These are phyloP conservation scores for Drosophila formosana DNA, from an alignment of 2,888 invertebrate genomes.

Conservation along the genomic window DNA sequence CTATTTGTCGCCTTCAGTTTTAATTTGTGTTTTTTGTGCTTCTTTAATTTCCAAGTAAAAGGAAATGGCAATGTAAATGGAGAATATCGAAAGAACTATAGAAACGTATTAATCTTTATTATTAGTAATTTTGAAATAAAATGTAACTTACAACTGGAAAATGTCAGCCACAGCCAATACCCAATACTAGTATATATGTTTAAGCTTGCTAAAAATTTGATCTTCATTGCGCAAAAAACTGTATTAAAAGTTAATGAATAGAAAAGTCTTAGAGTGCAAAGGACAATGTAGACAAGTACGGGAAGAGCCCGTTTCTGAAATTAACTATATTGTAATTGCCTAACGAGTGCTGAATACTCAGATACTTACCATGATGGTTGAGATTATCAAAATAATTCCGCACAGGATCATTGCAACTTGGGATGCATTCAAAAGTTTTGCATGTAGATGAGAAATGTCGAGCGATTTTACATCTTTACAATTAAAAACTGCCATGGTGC, in stretches of 20 bases:
- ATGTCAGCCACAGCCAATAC: constrained; percentile 20
- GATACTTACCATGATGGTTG: constrained; percentile 20
- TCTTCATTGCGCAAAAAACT: not conserved
- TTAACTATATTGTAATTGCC: not conserved
- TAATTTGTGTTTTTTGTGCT: not conserved
- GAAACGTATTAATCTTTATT: no score
- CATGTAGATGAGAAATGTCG: not conserved
- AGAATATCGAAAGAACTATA: constrained; percentile 9
- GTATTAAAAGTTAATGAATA: constrained; percentile 18
- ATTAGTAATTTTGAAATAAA: not conserved
- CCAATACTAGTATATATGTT: constrained; percentile 2
- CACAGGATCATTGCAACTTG: not conserved
- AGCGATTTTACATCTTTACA: constrained; percentile 15
- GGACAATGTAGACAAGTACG: constrained; percentile 13
- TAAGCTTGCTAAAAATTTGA: constrained; percentile 28
- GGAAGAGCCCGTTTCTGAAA: not conserved
- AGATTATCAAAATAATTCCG: constrained; percentile 12
- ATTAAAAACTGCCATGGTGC: not conserved
- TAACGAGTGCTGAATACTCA: no score
- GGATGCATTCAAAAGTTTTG: constrained; percentile 9
- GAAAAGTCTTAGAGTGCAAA: not conserved
- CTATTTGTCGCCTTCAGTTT: not conserved
- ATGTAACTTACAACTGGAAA: constrained; percentile 21
- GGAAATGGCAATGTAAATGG: constrained; percentile 20
- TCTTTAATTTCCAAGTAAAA: constrained; percentile 10